Evolutionary conservation across 2,113 vertebrate species (phyloP), one percentile per base, ranked within the genome.

Genomic region (Neotoma lepida): DNA sequence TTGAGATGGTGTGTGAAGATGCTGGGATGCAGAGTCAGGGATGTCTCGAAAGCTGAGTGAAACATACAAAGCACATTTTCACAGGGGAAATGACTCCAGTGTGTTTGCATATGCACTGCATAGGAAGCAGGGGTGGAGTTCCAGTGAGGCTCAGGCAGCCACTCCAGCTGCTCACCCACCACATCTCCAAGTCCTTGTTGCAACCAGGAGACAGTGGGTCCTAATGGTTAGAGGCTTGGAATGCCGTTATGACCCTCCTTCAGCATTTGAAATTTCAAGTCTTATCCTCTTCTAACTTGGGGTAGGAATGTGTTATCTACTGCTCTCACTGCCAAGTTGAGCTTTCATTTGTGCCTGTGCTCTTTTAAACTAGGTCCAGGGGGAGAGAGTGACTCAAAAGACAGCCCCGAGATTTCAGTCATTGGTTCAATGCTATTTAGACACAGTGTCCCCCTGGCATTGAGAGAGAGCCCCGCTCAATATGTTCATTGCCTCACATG

Each of bases 41-140:
- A 49, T 56, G 3, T 1, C 93, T 94, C 93, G 77, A 96, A 95
- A 93, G 92, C 77, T 26, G 81, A 85, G 91, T 33, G 85, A 91
- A 94, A 93, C 51, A 35, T 81, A 90, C n/a, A 92, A 92, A 74
- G 94, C 89, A 49, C 28, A 0, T 88, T 93, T 94, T 88, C 8
- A 49, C 89, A 92, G 70, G 90, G 82, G 77, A 84, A 93, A 92
- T 44, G 41, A 93, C 77, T n/a, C 61, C 90, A 93, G 71, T 85
- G 81, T 22, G 7, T 81, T 89, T 89, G 81, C 95, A 51, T 94
- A 28, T 77, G 94, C 89, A 26, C 63, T 26, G 4, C 44, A 28
- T 1, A 1, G 63, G 90, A 92, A 89, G 20, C 15, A 39, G 58
- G 61, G 94, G 91, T 46, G 5, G 73, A 68, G 84, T 56, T 86